Base-by-base conservation (phyloP, 2,888 invertebrate genomes). In the Biston betularia region DNA sequence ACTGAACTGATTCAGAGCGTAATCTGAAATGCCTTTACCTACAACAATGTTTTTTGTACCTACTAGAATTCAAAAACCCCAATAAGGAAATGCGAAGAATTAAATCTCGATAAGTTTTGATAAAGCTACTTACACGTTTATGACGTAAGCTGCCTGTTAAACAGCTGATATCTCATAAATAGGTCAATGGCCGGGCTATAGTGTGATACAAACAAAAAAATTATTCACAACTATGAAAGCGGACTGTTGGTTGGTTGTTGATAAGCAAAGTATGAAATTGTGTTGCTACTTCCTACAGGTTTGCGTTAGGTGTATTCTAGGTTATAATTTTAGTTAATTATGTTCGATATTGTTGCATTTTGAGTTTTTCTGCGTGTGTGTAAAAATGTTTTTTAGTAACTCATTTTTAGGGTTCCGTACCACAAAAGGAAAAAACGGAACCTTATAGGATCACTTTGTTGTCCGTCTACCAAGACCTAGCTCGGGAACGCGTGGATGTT, bases 161-260 rank as follows among this genome's bases (percentile, higher is more conserved):
- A 52, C 15, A 52, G 6, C 52, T 38, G 38, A 14, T 10, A 6
- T 38, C 0, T 48, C 14, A 50, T n/a, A 8, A 50, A 50, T 14
- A 50, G n/a, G 9, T 6, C 49, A 33, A 33, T 49, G 33, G 0
- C 50, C 34, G 6, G 53, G 10, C 24, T 40, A 53, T 40, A 40
- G 40, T 53, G 40, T 53, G 53, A 15, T 53, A 53, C 15, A 53
- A 40, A 53, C 14, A 49, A 53, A n/a, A 9, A 42, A 45, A 10
- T 52, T 11, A 40, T 42, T 49, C 33, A 44, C 11, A 60, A 50
- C 35, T 52, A 52, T 44, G 12, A 15, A 52, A 60, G 34, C 35
- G 60, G 45, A 53, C 44, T 53, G 24, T 24, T 24, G 24, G 24
- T 24, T 24, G 24, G 53, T 53, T 60, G 52, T 54, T 54, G 1